Conservation (phyloP, 2,888 invertebrate species). For the Dryomyza anilis region DNA sequence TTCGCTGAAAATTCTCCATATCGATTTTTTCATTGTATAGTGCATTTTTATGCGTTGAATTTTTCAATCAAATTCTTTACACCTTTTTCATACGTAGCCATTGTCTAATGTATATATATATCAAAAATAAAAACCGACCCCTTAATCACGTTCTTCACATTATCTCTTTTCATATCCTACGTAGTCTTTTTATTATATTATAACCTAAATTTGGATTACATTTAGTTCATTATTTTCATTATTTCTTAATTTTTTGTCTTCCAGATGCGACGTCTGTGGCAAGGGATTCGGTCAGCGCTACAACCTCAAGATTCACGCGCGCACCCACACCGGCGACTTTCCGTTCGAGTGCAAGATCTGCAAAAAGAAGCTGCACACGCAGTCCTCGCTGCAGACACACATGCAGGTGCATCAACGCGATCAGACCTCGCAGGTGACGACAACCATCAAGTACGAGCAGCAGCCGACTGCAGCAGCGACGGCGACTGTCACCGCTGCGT, state of each 20-base stretch:
- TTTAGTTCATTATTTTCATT: too few species aligned
- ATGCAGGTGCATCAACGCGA: conserved; percentile 59
- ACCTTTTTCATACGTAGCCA: too few species aligned
- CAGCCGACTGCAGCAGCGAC: conserved; percentile 35
- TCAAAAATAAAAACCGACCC: too few species aligned
- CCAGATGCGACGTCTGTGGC: conserved; percentile 60
- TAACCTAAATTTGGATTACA: too few species aligned
- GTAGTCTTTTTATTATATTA: too few species aligned
- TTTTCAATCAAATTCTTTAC: too few species aligned
- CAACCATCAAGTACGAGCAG: conserved; percentile 41
- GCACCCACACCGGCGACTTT: conserved; percentile 60
- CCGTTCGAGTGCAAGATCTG: conserved; percentile 60
- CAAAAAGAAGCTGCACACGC: conserved; percentile 59
- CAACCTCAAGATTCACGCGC: conserved; percentile 59
- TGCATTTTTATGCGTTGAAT: too few species aligned
- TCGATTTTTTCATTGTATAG: too few species aligned
- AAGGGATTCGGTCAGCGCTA: conserved; percentile 61
- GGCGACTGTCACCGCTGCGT: conserved; percentile 35
- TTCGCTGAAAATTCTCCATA: too few species aligned
- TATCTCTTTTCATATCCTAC: too few species aligned
- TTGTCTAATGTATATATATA: too few species aligned
- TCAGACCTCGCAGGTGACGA: conserved; percentile 48
- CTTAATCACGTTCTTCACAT: too few species aligned
- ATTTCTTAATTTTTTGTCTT: conserved; percentile 20
- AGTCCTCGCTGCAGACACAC: conserved; percentile 59